These are phyloP conservation scores for Suricata suricatta DNA, from an alignment of 2,113 vertebrate genomes.

Conservation along the genomic window DNA sequence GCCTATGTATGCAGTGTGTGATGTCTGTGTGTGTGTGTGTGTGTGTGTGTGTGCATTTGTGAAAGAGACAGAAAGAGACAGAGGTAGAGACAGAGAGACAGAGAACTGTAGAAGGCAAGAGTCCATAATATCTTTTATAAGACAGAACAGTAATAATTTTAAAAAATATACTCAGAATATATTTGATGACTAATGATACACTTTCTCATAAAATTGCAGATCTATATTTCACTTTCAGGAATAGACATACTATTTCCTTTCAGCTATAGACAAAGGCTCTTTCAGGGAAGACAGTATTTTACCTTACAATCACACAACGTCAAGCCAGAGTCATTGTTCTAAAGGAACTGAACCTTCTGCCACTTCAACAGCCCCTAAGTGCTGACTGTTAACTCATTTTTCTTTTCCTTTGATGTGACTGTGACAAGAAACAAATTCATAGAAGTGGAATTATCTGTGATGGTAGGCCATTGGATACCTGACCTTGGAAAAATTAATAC, in stretches of 20 bases:
- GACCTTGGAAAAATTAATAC: conserved; percentile 69
- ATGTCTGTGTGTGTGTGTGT: neutral
- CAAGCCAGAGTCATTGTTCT: conserved; percentile 75
- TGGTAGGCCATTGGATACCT: conserved; percentile 71
- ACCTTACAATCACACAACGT: conserved; percentile 62
- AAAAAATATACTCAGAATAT: conserved; percentile 28
- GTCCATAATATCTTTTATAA: neutral
- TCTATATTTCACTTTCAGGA: conserved; percentile 51
- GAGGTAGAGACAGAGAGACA: neutral
- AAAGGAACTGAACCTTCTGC: conserved; percentile 66
- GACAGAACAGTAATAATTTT: conserved; percentile 51
- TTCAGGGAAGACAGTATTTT: conserved; percentile 72
- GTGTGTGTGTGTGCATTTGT: neutral
- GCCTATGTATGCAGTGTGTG: neutral
- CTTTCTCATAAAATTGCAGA: conserved; percentile 28
- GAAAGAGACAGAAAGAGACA: neutral
- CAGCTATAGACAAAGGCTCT: conserved; percentile 45
- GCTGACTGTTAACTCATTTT: conserved; percentile 79
- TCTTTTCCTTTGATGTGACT: conserved; percentile 74
- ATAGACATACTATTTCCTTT: conserved; percentile 55
- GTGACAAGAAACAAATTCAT: conserved; percentile 81
- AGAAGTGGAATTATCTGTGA: conserved; percentile 67
- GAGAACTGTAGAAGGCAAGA: neutral
- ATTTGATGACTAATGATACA: conserved; percentile 22
- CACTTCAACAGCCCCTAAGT: conserved; percentile 68